phyloP scores from a whole-genome alignment of 2,113 vertebrate species.

The Anarhynchus alexandrinus region DNA sequence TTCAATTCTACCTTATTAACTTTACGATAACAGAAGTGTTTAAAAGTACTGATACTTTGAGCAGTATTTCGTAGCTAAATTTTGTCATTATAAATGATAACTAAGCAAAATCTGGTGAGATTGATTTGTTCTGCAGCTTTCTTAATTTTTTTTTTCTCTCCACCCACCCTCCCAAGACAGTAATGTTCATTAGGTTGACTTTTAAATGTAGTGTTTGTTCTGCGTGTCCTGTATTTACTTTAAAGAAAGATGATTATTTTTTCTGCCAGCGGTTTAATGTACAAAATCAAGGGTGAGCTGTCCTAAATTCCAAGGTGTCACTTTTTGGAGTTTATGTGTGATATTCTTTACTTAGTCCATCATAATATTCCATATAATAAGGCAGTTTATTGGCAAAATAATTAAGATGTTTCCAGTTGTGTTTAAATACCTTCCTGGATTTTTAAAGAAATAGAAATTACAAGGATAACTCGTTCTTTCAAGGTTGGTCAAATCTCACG shows the following conservation, averaged over 20 bases:
- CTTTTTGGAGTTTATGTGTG: not conserved
- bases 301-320: not conserved
- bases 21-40: not conserved
- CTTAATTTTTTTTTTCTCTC: not conserved
- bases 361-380: not conserved
- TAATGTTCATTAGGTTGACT: not conserved
- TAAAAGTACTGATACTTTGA: not conserved
- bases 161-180: not conserved
- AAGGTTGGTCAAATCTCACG: not conserved
- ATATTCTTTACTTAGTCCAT: not conserved
- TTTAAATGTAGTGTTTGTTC: not conserved
- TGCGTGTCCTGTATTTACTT: not conserved
- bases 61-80: not conserved
- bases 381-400: not conserved
- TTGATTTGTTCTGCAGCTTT: not conserved
- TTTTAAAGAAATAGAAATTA: not conserved
- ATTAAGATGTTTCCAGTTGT: not conserved
- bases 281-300: not conserved
- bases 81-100: not conserved
- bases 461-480: not conserved
- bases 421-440: not conserved
- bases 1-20: not conserved
- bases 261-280: not conserved
- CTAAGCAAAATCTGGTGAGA: not conserved
- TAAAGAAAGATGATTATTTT: not conserved